Base-by-base conservation (phyloP, 2,888 invertebrate species). In the Stegana nigrithorax region DNA sequence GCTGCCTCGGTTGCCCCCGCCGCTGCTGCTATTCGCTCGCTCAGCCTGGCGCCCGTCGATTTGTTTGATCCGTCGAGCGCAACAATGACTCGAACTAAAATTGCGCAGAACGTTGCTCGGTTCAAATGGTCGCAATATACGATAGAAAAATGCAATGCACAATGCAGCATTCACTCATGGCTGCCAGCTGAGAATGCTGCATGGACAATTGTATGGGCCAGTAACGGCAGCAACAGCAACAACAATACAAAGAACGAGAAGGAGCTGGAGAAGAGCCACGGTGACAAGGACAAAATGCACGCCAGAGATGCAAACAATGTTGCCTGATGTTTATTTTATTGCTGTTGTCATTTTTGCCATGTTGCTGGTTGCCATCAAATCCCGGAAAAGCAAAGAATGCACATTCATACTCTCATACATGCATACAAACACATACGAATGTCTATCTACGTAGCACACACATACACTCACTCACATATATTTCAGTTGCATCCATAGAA, bases 311-410 rank as follows among this genome's bases (percentile, higher is more conserved):
- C 32, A 55, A 55, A 55, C 53, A 55, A 55, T 36, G 53, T 36
- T 36, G 53, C 50, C 53, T 55, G 53, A 55, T 55, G 32, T 55
- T 55, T 55, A 55, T 55, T 55, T 55, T 36, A 55, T 55, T 55
- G 53, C 53, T 32, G 32, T 55, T 55, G 53, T 55, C 53, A 55
- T 55, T 55, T 55, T 55, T 55, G 21, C 21, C 53, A 36, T 55
- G 53, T 27, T 17, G 39, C 39, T 39, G 51, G 29, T n/a, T 1
- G 21, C 53, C 32, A 36, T 36, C 53, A 55, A 55, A 55, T 55
- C 32, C 21, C 53, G n/a, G 17, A 29, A 39, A 47, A n/a, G 47
- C 21, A 47, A 47, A 47, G 47, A 8, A 47, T 47, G 47, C 47
- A 10, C n/a, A n/a, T n/a, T n/a, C n/a, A n/a, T n/a, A n/a, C n/a